These are phyloP conservation scores for Chromobotia macracanthus DNA, from an alignment of 2,797 vertebrate genomes.

Conservation along the genomic window DNA sequence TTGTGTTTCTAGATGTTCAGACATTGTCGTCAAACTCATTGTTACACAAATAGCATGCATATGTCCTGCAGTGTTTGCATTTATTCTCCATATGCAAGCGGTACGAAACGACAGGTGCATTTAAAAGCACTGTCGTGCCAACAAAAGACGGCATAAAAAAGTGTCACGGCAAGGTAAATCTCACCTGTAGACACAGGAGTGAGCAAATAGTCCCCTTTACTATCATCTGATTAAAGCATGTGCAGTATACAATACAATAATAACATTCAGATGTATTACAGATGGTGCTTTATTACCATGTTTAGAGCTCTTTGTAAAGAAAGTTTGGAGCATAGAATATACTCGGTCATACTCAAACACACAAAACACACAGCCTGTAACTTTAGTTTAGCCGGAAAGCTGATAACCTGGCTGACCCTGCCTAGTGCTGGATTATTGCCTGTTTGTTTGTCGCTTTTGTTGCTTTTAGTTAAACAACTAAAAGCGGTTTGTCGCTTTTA, in stretches of 20 bases:
- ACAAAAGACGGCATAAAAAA: too few species aligned
- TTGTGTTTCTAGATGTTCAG: too few species aligned
- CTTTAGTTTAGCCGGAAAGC: constrained; percentile 59
- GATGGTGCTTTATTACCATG: constrained; percentile 12
- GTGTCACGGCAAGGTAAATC: too few species aligned
- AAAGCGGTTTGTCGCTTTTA: constrained; percentile 79
- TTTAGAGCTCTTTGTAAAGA: neutral
- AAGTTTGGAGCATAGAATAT: constrained; percentile 26
- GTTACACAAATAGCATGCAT: too few species aligned
- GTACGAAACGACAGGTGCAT: too few species aligned
- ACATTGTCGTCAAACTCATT: too few species aligned
- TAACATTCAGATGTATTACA: constrained; percentile 24
- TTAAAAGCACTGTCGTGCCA: too few species aligned
- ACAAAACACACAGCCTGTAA: too few species aligned
- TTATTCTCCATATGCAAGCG: too few species aligned
- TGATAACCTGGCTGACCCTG: constrained; percentile 66
- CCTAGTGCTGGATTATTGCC: constrained; percentile 62
- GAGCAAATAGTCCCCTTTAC: constrained; percentile 21
- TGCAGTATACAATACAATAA: constrained; percentile 24
- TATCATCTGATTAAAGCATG: constrained; percentile 29
- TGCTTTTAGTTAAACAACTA: constrained; percentile 77
- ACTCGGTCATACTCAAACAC: neutral
- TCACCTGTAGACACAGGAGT: too few species aligned
- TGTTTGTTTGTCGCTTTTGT: too few species aligned
- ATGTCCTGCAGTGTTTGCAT: too few species aligned